phyloP scores from a whole-genome alignment of 2,797 vertebrate species.

The Phataginus tricuspis region DNA sequence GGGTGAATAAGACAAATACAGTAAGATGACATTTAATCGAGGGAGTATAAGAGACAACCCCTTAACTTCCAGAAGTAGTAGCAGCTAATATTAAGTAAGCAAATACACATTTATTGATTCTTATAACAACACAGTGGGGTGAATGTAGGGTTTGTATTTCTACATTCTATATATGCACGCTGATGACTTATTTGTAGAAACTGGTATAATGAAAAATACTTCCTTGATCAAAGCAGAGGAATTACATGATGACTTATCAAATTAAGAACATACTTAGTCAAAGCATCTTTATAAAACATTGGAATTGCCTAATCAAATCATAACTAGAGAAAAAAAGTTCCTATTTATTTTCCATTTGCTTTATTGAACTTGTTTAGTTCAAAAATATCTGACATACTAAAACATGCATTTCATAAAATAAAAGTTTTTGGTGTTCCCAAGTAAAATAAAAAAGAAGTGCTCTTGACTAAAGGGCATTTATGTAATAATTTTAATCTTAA shows the following conservation, averaged over 20 bases:
- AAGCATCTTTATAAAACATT: constrained; percentile 25
- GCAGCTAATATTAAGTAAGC: neutral
- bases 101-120: neutral
- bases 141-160: neutral
- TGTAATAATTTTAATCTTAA: neutral
- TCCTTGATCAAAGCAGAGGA: neutral
- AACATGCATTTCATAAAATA: neutral
- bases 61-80: neutral
- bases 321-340: neutral
- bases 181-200: neutral
- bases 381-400: constrained; percentile 18
- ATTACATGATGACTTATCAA: neutral
- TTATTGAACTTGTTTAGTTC: constrained; percentile 29
- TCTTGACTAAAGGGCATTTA: neutral
- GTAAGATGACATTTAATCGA: neutral
- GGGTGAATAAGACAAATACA: neutral
- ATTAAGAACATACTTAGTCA: constrained; percentile 4
- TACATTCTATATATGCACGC: neutral
- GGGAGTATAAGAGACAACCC: neutral
- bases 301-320: constrained; percentile 16
- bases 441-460: neutral
- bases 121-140: neutral
- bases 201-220: neutral
- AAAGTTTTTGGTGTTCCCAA: neutral
- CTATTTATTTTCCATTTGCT: constrained; percentile 46